Conservation (phyloP, 2,797 vertebrate species). For the Spheniscus humboldti region DNA sequence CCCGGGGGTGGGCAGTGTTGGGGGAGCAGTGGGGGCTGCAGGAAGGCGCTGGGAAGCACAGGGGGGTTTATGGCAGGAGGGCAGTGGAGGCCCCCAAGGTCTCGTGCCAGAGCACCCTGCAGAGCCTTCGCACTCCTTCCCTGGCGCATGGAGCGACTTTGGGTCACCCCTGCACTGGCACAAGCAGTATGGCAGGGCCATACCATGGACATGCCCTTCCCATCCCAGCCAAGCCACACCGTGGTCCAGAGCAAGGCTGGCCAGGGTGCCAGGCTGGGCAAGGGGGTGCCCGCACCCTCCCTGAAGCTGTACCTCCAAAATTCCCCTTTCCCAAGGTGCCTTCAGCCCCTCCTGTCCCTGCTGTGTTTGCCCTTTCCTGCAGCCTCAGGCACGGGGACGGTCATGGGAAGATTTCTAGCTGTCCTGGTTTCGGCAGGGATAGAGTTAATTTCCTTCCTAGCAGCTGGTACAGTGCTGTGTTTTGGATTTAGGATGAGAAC, state of each 20-base stretch:
- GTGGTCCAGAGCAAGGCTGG: background rate
- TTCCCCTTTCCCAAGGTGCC: background rate
- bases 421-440: no score
- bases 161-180: background rate
- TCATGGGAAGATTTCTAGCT: background rate
- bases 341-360: background rate
- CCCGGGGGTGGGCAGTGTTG: background rate
- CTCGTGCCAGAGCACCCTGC: background rate
- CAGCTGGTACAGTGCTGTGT: no score
- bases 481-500: no score
- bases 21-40: background rate
- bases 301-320: background rate
- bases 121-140: background rate
- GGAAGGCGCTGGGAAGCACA: background rate
- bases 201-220: background rate
- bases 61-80: background rate
- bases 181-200: no score
- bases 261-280: background rate
- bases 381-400: background rate
- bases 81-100: background rate
- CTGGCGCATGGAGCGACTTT: background rate
- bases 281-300: background rate
- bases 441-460: no score
- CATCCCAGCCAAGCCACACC: rapidly evolving
- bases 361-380: background rate